Evolutionary conservation across 2,888 invertebrate species (phyloP).

Genomic region (Sialis lutaria): DNA sequence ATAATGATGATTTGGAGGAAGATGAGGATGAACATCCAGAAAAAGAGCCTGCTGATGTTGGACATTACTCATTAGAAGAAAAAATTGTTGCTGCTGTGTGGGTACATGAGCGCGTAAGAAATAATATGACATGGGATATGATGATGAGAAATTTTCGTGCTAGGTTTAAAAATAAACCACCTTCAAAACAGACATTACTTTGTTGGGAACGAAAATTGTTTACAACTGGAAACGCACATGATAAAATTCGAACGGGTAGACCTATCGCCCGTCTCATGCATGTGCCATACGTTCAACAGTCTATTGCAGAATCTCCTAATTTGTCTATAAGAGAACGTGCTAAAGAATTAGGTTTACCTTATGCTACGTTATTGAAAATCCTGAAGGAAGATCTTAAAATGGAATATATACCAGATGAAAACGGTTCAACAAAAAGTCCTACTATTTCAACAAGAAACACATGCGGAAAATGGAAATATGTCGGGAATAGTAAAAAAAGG

Average conservation of each 20-base stretch:
- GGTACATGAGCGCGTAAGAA: conserved; percentile 22
- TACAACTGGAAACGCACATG: conserved; percentile 21
- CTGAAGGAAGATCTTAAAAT: conserved; percentile 14
- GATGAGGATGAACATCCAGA: conserved; percentile 6
- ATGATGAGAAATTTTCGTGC: conserved; percentile 20
- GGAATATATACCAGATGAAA: conserved; percentile 2
- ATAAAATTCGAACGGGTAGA: conserved; percentile 21
- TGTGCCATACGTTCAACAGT: conserved; percentile 17
- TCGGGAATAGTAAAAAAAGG: not conserved
- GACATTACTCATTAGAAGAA: conserved; percentile 18
- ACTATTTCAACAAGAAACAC: not conserved
- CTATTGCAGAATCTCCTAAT: conserved; percentile 16
- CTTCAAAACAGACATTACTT: conserved; percentile 22
- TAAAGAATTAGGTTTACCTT: conserved; percentile 17
- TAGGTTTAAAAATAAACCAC: conserved; percentile 20
- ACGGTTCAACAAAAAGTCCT: conserved; percentile 1
- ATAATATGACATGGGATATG: conserved; percentile 13
- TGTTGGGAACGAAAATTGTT: conserved; percentile 24
- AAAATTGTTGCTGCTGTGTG: conserved; percentile 22
- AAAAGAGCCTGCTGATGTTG: conserved; percentile 21
- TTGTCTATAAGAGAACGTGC: conserved; percentile 22
- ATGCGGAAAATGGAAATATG: conserved; percentile 4
- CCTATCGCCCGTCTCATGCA: conserved; percentile 12
- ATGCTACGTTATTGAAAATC: conserved; percentile 20
- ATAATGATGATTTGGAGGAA: conserved; percentile 1